phyloP scores from a whole-genome alignment of 1,140 invertebrate species.

The Frieseomelitta varia region DNA sequence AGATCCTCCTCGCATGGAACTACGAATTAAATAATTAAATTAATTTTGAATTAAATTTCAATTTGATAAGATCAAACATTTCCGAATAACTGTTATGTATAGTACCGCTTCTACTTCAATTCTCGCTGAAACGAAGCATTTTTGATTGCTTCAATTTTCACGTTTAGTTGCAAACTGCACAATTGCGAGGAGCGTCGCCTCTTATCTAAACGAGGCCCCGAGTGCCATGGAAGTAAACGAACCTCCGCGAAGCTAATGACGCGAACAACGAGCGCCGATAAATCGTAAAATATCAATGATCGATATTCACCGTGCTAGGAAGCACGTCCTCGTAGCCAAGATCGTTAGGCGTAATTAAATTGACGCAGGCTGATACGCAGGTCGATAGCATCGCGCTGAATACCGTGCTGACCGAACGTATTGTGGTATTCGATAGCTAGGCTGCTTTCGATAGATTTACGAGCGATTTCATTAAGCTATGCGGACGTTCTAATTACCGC shows the following conservation, averaged over 20 bases:
- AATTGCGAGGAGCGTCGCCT: background rate
- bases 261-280: conserved; percentile 49
- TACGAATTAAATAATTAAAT: too few species aligned
- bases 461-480: conserved; percentile 58
- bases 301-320: conserved; percentile 12
- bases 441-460: conserved; percentile 61
- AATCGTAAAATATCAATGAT: conserved; percentile 54
- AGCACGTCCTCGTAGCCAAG: conserved; percentile 48
- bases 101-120: background rate
- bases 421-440: conserved; percentile 46
- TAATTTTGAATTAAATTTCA: too few species aligned
- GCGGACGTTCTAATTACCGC: conserved; percentile 61
- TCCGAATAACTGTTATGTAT: too few species aligned
- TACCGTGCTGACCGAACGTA: conserved; percentile 41
- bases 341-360: conserved; percentile 74
- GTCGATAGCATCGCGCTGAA: conserved; percentile 50
- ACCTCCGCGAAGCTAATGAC: conserved; percentile 37
- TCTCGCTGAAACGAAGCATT: background rate
- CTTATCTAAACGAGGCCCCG: background rate
- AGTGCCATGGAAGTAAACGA: background rate
- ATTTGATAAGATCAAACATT: too few species aligned
- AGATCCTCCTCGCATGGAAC: too few species aligned
- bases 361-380: conserved; percentile 48
- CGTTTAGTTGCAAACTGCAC: background rate
- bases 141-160: background rate